A percentile compares a stretch with the other conserved stretches of the same genome.
Conservation (phyloP, 2,797 vertebrate species). For the Myioborus miniatus region DNA sequence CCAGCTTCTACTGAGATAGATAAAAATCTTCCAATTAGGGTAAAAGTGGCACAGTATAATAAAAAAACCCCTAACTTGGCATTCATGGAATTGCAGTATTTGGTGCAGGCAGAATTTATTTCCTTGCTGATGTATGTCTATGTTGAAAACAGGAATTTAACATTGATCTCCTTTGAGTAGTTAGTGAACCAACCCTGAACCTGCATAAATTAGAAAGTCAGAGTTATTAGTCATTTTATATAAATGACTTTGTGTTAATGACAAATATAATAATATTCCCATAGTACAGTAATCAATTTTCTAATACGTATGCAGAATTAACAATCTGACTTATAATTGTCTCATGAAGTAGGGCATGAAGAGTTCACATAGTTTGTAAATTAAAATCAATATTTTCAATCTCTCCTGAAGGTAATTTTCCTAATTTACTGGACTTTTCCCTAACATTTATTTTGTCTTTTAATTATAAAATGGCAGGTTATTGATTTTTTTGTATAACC, state of each 20-base stretch:
- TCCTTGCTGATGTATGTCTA: conserved; percentile 13
- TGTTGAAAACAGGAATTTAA: conserved; percentile 19
- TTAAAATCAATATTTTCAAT: conserved; percentile 95
- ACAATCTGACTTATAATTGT: conserved; percentile 81
- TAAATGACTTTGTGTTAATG: conserved; percentile 72
- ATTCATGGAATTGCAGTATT: not conserved
- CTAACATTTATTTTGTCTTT: conserved; percentile 84
- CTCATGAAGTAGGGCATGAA: conserved; percentile 80
- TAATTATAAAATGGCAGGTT: conserved; percentile 85
- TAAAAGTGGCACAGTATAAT: not conserved
- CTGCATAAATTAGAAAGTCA: conserved; percentile 60
- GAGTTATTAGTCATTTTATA: conserved; percentile 63
- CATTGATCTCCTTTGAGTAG: conserved; percentile 51
- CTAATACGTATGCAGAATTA: conserved; percentile 77
- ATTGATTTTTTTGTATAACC: conserved; percentile 79
- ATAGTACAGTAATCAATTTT: conserved; percentile 76
- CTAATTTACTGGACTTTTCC: conserved; percentile 85
- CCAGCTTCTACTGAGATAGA: not conserved
- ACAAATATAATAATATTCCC: conserved; percentile 76
- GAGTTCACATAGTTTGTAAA: conserved; percentile 88
- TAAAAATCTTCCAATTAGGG: not conserved
- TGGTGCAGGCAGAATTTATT: conserved; percentile 18
- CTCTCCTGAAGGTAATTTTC: conserved; percentile 87
- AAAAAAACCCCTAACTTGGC: not conserved
- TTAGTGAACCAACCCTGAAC: conserved; percentile 47